A percentile compares a stretch with the other conserved stretches of the same genome.
Conservation (phyloP, 2,888 invertebrate genomes). For the Hesperia comma region DNA sequence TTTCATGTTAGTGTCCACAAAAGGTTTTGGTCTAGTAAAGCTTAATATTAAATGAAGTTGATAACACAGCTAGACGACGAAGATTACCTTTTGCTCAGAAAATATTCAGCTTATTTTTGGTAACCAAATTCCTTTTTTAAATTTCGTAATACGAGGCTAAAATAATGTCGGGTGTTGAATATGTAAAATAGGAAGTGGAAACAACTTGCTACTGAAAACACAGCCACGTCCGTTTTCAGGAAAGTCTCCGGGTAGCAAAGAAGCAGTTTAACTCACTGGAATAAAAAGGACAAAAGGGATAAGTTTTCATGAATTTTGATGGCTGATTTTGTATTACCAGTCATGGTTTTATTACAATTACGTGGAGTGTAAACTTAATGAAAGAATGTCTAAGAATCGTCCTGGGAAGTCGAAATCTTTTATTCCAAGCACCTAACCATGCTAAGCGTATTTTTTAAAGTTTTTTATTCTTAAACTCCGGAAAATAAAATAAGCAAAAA, state of each 20-base stretch:
- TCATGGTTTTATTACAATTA: conserved; percentile 19
- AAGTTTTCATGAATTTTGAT: conserved; percentile 37
- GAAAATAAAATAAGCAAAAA: too few species aligned
- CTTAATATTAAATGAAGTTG: not conserved
- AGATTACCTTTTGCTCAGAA: conserved; percentile 6
- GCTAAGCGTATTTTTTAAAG: too few species aligned
- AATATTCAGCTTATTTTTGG: conserved; percentile 14
- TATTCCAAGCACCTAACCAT: not conserved
- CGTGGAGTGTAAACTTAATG: conserved; percentile 1
- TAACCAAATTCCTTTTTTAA: conserved; percentile 15
- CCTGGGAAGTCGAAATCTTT: not conserved
- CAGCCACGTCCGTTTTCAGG: conserved; percentile 25
- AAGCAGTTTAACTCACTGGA: conserved; percentile 27
- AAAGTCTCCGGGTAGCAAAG: conserved; percentile 21
- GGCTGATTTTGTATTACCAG: conserved; percentile 25
- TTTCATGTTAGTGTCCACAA: not conserved
- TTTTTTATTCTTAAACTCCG: too few species aligned
- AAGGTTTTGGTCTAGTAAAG: not conserved
- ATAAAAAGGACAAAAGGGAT: conserved; percentile 27
- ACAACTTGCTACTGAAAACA: conserved; percentile 32
- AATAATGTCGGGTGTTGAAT: conserved; percentile 33
- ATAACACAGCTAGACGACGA: not conserved
- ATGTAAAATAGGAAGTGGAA: conserved; percentile 35
- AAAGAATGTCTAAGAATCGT: not conserved
- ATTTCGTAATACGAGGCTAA: conserved; percentile 29